Conservation (phyloP, 1,140 invertebrate genomes). For the Sitodiplosis mosellana region DNA sequence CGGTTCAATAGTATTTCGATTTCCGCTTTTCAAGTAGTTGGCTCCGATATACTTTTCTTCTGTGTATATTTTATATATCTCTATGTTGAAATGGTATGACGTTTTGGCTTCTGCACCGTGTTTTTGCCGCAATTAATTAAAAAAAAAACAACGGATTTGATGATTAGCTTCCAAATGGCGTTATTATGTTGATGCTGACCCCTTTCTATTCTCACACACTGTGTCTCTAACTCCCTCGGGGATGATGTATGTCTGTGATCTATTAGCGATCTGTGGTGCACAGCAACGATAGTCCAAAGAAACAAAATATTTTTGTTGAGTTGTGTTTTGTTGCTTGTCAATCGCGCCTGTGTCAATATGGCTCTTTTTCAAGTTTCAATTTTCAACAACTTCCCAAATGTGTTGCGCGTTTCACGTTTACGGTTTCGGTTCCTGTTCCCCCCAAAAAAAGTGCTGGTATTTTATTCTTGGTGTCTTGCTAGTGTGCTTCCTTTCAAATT, state of each 20-base stretch:
- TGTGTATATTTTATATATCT: no score
- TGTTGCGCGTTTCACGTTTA: no score
- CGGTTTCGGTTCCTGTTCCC: no score
- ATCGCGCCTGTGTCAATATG: no score
- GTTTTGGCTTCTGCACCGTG: not conserved
- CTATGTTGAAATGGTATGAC: not conserved
- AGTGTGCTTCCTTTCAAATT: no score
- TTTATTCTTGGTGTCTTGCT: no score
- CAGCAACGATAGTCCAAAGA: constrained; percentile 7
- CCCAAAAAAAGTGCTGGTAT: no score
- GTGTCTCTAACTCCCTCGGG: not conserved
- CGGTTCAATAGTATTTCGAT: no score
- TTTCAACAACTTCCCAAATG: no score
- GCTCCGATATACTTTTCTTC: no score
- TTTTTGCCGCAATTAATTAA: not conserved
- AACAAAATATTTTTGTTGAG: constrained; percentile 12
- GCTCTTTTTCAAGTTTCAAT: no score
- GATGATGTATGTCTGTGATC: constrained; percentile 9
- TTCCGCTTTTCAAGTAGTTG: no score
- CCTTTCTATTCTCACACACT: not conserved
- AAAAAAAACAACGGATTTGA: constrained; percentile 8
- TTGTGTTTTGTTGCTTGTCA: constrained; percentile 6
- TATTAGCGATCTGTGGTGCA: not conserved
- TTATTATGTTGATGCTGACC: not conserved
- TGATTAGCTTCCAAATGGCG: not conserved